These are phyloP conservation scores for Xenopus tropicalis DNA, from an alignment of 2,113 vertebrate genomes.

Conservation along the genomic window DNA sequence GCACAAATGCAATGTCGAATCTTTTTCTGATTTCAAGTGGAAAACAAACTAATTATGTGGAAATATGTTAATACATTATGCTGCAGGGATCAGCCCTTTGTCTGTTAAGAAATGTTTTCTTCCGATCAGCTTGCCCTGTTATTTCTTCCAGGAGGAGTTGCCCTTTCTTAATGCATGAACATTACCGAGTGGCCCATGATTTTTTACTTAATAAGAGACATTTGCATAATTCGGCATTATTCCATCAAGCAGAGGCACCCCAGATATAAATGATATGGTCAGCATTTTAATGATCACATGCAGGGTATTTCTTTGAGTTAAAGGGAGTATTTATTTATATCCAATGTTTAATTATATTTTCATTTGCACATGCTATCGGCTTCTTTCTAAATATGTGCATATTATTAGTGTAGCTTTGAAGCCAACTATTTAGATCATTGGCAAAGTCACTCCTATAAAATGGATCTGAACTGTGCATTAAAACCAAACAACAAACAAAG, in stretches of 20 bases:
- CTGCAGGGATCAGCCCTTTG: constrained; percentile 79
- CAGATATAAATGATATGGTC: constrained; percentile 51
- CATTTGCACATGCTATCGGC: neutral
- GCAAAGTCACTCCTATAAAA: neutral
- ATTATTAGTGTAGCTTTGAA: neutral
- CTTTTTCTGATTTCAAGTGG: constrained; percentile 97
- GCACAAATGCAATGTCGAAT: constrained; percentile 84
- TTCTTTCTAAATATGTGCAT: constrained; percentile 4
- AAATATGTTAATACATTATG: constrained; percentile 98
- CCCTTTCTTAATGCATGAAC: constrained; percentile 95
- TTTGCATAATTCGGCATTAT: constrained; percentile 92
- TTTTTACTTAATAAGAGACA: constrained; percentile 78
- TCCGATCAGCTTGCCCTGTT: constrained; percentile 72
- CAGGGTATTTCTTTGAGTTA: constrained; percentile 1
- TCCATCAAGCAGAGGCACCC: constrained; percentile 71
- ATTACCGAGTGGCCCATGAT: constrained; percentile 83
- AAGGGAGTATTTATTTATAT: neutral
- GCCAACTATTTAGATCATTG: no score
- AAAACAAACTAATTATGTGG: constrained; percentile 99
- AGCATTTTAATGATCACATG: neutral
- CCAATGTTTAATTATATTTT: neutral
- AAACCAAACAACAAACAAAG: no score
- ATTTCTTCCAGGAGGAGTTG: constrained; percentile 96
- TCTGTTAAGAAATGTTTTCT: constrained; percentile 70
- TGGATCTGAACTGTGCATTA: neutral